Base-by-base conservation (phyloP, 2,888 invertebrate species). In the Scaptomyza parva region DNA sequence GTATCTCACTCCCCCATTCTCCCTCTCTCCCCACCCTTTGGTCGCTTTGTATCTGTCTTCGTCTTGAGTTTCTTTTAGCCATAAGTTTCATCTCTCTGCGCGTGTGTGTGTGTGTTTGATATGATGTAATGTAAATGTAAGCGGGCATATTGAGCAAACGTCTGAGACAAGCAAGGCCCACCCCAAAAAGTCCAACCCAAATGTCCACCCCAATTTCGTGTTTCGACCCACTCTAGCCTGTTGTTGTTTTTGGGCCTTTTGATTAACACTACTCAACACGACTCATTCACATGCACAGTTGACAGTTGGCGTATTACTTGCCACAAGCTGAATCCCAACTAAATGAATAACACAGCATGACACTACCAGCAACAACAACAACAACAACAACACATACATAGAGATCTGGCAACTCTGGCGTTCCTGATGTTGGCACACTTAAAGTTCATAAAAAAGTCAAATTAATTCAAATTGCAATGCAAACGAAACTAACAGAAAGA, bases 381-480 rank as follows among this genome's bases (percentile, higher is more conserved):
- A 39, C 35, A 48, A 7, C 14, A 7, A 35, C 14, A 35, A 35
- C 35, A 35, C 17, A 14, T 3, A 8, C 14, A 14, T 2, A 55
- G 70, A 63, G 60, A 73, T 70, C 71, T 79, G 82, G 76, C 67
- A 58, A 51, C 33, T 63, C 80, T 70, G 60, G 60, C 37, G 64
- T 66, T 72, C 62, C 76, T 82, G 76, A 50, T 53, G 72, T 60
- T 79, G 76, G 65, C 83, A 71, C 69, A 85, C 76, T 82, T 85
- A 70, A 80, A 78, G 83, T 76, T 85, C 67, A 78, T 73, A 68
- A 57, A 81, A 78, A 78, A 78, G 67, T 74, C 71, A 85, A 82
- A 73, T 82, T 82, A 82, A 82, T 82, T 78, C 83, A 80, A 80
- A 85, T 85, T 85, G 86, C 73, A 71, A 61, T 67, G 78, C 78